Evolutionary conservation across 2,113 vertebrate species (phyloP), one percentile per base, ranked within the genome.

Genomic region (Melanostigma gelatinosum): DNA sequence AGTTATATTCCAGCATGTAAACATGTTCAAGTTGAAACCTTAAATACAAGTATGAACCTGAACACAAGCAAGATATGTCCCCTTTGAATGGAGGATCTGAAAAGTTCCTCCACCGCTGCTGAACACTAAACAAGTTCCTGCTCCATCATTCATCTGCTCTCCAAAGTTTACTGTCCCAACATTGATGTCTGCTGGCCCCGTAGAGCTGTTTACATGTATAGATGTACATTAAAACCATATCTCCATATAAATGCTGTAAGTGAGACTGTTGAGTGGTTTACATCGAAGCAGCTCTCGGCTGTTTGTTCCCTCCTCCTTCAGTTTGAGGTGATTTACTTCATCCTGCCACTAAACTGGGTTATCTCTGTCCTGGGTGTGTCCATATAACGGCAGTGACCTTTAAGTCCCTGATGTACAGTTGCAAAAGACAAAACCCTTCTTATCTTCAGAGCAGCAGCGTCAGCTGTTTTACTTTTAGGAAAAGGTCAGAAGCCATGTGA

Each of bases 311-410:
- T 22, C 18, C 72, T 74, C 27, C 40, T 73, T 48, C 20, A 62
- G 40, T 62, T 34, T 34, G 22, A 38, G 32, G 22, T 38, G 60
- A 48, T 52, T 63, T 27, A 36, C 44, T 38, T 3, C 2, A 8
- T 11, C 42, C 34, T 18, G 13, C 36, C 63, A 44, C 42, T 72
- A 6, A 42, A 55, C 62, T 1, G 8, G 36, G 24, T 10, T n/a
- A 12, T 54, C 42, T 62, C 32, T 3, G 12, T 62, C 75, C 60
- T 0, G 22, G 6, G 10, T 54, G 24, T 20, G 12, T 13, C 34
- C n/a, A 4, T 7, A 32, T n/a, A n/a, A 34, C 54, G 42, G 71
- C 71, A 8, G 63, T 4, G 71, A 75, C 79, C 79, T 75, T 69
- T 63, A 44, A 44, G 69, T 44, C 48, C 4, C 29, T 13, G 8